phyloP scores from a whole-genome alignment of 2,888 invertebrate genomes.

The Parapristionchus giblindavisi region DNA sequence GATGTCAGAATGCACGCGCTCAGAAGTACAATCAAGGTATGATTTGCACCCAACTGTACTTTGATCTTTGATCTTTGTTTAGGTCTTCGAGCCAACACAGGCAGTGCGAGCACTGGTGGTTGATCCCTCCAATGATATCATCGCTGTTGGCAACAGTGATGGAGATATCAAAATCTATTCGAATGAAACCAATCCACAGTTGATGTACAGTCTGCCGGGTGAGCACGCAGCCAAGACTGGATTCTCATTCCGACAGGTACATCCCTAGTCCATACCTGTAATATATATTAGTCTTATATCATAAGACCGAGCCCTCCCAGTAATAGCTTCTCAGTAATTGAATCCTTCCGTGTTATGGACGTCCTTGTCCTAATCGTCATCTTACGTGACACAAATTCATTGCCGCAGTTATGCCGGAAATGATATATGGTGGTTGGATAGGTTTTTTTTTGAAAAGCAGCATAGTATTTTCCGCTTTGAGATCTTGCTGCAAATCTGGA shows the following conservation, averaged over 20 bases:
- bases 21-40: slow-evolving; percentile 56
- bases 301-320: too few relatives aligned
- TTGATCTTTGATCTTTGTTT: slow-evolving; percentile 38
- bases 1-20: slow-evolving; percentile 86
- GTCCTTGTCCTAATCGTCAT: too few relatives aligned
- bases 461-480: too few relatives aligned
- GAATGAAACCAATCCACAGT: slow-evolving; percentile 82
- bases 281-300: too few relatives aligned
- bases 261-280: not conserved
- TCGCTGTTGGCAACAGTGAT: slow-evolving; percentile 84
- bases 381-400: too few relatives aligned
- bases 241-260: slow-evolving; percentile 89
- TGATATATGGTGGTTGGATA: too few relatives aligned
- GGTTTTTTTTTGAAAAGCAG: too few relatives aligned
- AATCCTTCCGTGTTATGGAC: too few relatives aligned
- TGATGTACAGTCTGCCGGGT: slow-evolving; percentile 86
- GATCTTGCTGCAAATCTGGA: too few relatives aligned
- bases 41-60: not conserved
- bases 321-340: too few relatives aligned
- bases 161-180: slow-evolving; percentile 86
- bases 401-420: too few relatives aligned
- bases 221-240: slow-evolving; percentile 90
- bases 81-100: slow-evolving; percentile 84
- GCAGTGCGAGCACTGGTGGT: slow-evolving; percentile 93
- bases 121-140: slow-evolving; percentile 93